Evolutionary conservation across 2,113 vertebrate species (phyloP), one percentile per base, ranked within the genome.

Genomic region (Catharus minimus): DNA sequence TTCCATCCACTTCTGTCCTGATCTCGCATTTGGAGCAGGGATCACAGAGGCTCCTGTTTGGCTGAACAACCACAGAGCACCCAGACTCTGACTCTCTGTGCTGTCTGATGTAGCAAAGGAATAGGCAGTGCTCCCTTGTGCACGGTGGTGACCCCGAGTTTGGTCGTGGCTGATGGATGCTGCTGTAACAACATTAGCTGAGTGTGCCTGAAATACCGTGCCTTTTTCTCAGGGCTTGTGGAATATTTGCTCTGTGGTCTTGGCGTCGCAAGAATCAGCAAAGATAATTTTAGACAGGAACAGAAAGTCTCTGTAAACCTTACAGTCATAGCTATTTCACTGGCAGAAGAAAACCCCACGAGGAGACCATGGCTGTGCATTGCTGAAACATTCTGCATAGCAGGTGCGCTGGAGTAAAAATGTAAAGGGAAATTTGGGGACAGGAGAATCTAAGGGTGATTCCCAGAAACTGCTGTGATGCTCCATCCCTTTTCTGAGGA

Each of bases 271-370:
- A 90, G 62, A 69, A 88, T 95, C 93, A 94, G 93, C 77, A 90
- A 87, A 82, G 93, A 95, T 95, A 93, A 94, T 94, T 96, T 95
- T 94, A 95, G 90, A 76, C 78, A 90, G 71, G 95, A 95, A 94
- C 90, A 86, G 86, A 92, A 94, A 95, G 88, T 95, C 77, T 94
- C 74, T 83, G 65, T 90, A 86, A 95, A 88, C 69, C 77, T 69
- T 38, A 28, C 56, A 87, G 67, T 83, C 58, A 21, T 15, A 65
- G 78, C 90, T 90, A 24, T 75, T 95, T 66, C 47, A 23, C 53
- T 89, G 74, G 47, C 78, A 94, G 81, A 46, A 82, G 57, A 41
- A 83, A 74, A 9, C 7, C 27, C 43, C 28, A 36, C 1, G 4
- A 88, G 61, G 60, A 85, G 33, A 50, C 66, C 38, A 3, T 62